Evolutionary conservation across 2,797 vertebrate species (phyloP).

Genomic region (Novumbra hubbsi): DNA sequence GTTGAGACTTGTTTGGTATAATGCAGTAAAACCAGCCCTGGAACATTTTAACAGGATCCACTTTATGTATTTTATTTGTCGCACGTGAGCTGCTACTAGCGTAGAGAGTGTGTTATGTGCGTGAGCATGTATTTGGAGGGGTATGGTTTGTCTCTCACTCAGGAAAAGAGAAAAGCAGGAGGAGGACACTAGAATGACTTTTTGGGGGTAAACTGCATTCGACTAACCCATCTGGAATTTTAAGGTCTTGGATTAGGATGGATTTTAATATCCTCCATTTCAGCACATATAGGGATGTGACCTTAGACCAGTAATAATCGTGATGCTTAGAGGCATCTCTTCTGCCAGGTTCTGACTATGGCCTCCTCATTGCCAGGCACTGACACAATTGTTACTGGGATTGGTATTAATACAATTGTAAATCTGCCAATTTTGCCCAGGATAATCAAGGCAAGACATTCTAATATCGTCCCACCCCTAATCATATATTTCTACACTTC

Average conservation of each 20-base stretch:
- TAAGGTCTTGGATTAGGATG: conserved; percentile 44
- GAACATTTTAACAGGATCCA: background rate
- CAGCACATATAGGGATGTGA: too few relatives aligned
- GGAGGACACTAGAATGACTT: background rate
- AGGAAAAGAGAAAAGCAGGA: background rate
- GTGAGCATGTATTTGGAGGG: background rate
- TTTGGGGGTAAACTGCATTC: conserved; percentile 5
- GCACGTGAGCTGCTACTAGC: conserved; percentile 9
- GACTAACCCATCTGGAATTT: conserved; percentile 53
- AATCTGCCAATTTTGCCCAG: too few relatives aligned
- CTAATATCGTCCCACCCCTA: too few relatives aligned
- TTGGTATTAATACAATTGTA: too few relatives aligned
- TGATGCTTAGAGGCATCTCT: too few relatives aligned
- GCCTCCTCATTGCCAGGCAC: too few relatives aligned
- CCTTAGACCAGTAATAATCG: too few relatives aligned
- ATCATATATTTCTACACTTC: background rate
- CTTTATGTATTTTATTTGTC: conserved; percentile 9
- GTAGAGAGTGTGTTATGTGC: background rate
- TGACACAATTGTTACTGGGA: too few relatives aligned
- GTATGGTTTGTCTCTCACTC: background rate
- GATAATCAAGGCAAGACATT: too few relatives aligned
- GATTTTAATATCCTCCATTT: background rate
- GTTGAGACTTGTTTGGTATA: background rate
- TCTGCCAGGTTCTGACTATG: too few relatives aligned
- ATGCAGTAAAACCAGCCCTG: conserved; percentile 6